These are phyloP conservation scores for Zosterops pallidus DNA, from an alignment of 2,113 vertebrate species.

Conservation along the genomic window DNA sequence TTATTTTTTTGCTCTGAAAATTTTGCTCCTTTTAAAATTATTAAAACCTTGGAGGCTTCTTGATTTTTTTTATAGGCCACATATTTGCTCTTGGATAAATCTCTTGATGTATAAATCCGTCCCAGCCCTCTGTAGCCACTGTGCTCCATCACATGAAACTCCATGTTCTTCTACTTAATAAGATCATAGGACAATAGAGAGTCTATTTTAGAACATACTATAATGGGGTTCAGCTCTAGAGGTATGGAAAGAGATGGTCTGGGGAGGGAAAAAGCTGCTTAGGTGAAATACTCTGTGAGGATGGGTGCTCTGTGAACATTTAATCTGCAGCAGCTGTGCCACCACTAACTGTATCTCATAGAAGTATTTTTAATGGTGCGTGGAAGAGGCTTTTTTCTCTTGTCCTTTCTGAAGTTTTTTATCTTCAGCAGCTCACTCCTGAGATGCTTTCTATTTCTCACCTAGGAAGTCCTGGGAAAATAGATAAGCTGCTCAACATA, in stretches of 20 bases:
- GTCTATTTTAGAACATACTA: not conserved
- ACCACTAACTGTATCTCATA: not conserved
- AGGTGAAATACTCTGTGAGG: not conserved
- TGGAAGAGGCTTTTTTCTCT: not conserved
- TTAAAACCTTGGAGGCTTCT: not conserved
- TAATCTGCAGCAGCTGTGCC: not conserved
- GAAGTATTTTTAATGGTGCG: not conserved
- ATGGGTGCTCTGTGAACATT: not conserved
- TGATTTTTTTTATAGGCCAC: not conserved
- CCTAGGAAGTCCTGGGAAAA: constrained; percentile 16
- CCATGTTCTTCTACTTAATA: not conserved
- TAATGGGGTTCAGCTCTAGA: not conserved
- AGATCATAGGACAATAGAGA: not conserved
- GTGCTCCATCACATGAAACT: not conserved
- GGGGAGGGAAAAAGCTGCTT: fast-evolving
- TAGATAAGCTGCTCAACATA: constrained; percentile 34
- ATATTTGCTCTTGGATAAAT: not conserved
- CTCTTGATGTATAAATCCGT: not conserved
- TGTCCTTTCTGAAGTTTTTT: not conserved
- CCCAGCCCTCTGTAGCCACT: not conserved
- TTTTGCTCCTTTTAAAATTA: not conserved
- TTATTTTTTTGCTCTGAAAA: not conserved
- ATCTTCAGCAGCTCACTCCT: not conserved
- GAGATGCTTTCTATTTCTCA: not conserved
- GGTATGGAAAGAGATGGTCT: not conserved